These are phyloP conservation scores for Melanostoma mellinum DNA, from an alignment of 2,888 invertebrate species.

Conservation along the genomic window DNA sequence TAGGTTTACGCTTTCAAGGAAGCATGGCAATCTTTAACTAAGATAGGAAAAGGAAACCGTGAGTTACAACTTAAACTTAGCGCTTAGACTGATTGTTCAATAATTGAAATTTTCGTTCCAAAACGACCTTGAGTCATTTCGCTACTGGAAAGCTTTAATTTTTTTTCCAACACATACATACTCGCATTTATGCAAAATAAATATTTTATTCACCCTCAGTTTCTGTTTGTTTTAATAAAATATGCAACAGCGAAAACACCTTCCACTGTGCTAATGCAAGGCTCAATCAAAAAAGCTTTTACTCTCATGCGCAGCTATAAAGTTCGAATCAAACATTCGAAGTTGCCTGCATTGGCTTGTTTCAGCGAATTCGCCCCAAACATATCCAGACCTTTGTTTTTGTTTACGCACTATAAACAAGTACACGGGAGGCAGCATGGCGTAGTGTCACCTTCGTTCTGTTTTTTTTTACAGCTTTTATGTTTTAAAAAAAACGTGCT, in stretches of 20 bases:
- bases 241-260: not conserved
- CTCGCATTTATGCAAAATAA: too few species aligned
- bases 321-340: slow-evolving; percentile 30
- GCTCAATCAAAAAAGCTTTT: not conserved
- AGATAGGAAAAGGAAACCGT: too few species aligned
- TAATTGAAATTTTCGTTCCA: too few species aligned
- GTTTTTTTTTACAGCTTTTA: slow-evolving; percentile 49
- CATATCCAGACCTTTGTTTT: slow-evolving; percentile 58
- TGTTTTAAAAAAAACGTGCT: slow-evolving; percentile 67
- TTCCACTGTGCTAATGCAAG: not conserved
- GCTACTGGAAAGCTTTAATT: too few species aligned
- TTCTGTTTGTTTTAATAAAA: too few species aligned
- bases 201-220: too few species aligned
- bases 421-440: slow-evolving; percentile 37
- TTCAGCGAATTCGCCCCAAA: slow-evolving; percentile 48
- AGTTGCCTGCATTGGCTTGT: not conserved
- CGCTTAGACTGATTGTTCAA: too few species aligned
- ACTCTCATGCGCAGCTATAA: not conserved
- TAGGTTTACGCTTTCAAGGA: too few species aligned
- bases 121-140: too few species aligned
- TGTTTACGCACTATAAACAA: slow-evolving; percentile 61
- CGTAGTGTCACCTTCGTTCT: slow-evolving; percentile 40
- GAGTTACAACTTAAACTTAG: too few species aligned
- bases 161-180: too few species aligned
- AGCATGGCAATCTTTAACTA: too few species aligned